Evolutionary conservation across 2,113 vertebrate species (phyloP).

Genomic region (Machaerirhynchus nigripectus): DNA sequence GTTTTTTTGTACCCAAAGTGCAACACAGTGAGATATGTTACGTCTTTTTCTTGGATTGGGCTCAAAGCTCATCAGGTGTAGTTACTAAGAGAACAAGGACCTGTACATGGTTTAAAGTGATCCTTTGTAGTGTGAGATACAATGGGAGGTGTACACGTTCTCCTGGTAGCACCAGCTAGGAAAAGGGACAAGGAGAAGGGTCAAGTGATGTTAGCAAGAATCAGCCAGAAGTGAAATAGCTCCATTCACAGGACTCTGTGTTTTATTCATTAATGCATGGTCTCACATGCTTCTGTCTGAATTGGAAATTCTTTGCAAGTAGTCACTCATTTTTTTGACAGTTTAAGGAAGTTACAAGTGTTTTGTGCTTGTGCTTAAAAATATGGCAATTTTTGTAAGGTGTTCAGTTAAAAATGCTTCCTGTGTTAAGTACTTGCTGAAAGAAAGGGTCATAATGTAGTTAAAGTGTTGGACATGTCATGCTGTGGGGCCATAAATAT

Average conservation of each 20-base stretch:
- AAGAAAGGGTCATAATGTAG: not conserved
- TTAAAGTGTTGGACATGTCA: not conserved
- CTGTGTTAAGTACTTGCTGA: not conserved
- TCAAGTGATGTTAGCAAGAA: not conserved
- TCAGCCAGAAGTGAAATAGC: not conserved
- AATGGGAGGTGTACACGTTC: fast-evolving
- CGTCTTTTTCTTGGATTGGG: not conserved
- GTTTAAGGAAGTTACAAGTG: not conserved
- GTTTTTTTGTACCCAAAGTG: not conserved
- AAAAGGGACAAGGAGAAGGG: not conserved
- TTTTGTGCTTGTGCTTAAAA: not conserved
- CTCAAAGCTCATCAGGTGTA: not conserved
- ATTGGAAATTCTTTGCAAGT: not conserved
- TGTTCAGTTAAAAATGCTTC: not conserved
- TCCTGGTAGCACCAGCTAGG: not conserved
- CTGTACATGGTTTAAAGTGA: fast-evolving
- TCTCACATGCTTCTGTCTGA: not conserved
- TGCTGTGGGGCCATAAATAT: not conserved
- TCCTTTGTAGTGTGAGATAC: not conserved
- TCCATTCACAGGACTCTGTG: not conserved
- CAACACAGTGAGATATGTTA: not conserved
- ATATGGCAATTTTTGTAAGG: not conserved
- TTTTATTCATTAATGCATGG: not conserved
- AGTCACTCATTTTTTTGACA: not conserved
- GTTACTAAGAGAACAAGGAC: not conserved